phyloP scores from a whole-genome alignment of 1,140 invertebrate species.

The Campodea augens region DNA sequence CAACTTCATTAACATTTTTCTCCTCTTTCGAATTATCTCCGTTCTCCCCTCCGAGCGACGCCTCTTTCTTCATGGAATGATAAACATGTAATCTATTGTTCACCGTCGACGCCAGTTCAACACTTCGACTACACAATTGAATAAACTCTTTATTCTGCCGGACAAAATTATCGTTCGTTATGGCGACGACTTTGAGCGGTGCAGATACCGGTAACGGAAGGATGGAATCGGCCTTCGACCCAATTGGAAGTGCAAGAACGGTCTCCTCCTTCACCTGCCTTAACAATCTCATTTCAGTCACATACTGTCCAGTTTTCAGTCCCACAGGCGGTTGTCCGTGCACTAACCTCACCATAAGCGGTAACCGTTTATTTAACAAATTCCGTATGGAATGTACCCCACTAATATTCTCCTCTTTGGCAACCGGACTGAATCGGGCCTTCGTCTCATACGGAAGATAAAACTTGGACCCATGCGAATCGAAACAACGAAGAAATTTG shows the following conservation, averaged over 20 bases:
- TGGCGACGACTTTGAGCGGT: conserved; percentile 71
- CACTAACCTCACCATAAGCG: conserved; percentile 72
- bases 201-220: conserved; percentile 66
- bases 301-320: conserved; percentile 42
- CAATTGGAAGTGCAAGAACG: conserved; percentile 62
- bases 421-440: conserved; percentile 74
- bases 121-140: too few relatives aligned
- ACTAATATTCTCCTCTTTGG: conserved; percentile 77
- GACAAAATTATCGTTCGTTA: too few relatives aligned
- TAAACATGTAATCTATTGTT: too few relatives aligned
- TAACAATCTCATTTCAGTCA: conserved; percentile 61
- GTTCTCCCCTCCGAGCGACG: too few relatives aligned
- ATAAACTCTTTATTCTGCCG: too few relatives aligned
- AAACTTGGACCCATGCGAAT: conserved; percentile 61
- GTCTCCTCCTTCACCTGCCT: conserved; percentile 64
- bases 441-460: conserved; percentile 65
- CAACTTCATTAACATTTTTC: too few relatives aligned
- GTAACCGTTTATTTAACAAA: conserved; percentile 66
- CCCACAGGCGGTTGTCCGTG: conserved; percentile 64
- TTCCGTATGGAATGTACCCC: conserved; percentile 76
- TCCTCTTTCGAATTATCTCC: too few relatives aligned
- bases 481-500: conserved; percentile 67
- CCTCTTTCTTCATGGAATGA: too few relatives aligned
- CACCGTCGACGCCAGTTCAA: too few relatives aligned
- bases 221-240: conserved; percentile 52